phyloP scores from a whole-genome alignment of 1,140 invertebrate genomes.

The Caenorhabditis brenneri region DNA sequence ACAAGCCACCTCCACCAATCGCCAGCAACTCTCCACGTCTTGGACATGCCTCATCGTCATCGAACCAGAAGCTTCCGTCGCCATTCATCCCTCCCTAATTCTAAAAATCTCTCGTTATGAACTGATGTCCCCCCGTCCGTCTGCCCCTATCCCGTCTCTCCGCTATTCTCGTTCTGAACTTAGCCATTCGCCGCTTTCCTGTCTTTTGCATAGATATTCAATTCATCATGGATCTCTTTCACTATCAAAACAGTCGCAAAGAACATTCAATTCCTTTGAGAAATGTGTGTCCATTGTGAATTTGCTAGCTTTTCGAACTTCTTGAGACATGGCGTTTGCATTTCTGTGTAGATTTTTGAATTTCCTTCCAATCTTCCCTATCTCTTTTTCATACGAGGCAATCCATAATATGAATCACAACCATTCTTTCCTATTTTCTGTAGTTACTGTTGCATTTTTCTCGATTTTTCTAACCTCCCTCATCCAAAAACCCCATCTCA shows the following conservation, averaged over 20 bases:
- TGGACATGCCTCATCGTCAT: constrained; percentile 38
- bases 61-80: constrained; percentile 45
- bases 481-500: neutral
- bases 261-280: neutral
- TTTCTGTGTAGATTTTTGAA: neutral
- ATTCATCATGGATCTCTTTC: constrained; percentile 19
- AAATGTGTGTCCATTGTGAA: neutral
- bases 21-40: constrained; percentile 53
- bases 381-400: constrained; percentile 40
- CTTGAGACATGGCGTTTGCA: constrained; percentile 20
- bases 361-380: neutral
- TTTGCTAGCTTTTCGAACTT: no score
- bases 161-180: neutral
- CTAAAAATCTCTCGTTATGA: neutral
- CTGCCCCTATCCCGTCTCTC: neutral
- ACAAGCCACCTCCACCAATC: constrained; percentile 62
- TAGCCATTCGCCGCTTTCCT: neutral
- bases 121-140: constrained; percentile 23
- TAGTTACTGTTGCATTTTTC: constrained; percentile 22
- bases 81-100: constrained; percentile 52
- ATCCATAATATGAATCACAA: constrained; percentile 23
- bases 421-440: constrained; percentile 2
- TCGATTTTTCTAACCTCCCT: neutral
- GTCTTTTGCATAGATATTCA: constrained; percentile 3
- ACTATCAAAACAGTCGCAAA: neutral